Evolutionary conservation across 2,113 vertebrate species (phyloP).

Genomic region (Megaptera novaeangliae): DNA sequence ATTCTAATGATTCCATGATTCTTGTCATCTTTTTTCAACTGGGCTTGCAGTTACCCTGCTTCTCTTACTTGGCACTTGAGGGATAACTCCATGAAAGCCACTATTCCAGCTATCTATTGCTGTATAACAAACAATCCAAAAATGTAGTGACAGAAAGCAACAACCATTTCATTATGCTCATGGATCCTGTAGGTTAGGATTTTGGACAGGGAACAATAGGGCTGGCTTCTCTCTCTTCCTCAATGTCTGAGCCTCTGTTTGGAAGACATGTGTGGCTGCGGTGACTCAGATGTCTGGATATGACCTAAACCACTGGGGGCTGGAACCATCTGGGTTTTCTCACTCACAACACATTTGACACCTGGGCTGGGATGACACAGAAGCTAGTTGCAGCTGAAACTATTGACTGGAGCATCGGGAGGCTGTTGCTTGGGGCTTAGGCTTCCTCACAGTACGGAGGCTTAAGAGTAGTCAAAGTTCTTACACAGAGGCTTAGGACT

Average conservation of each 20-base stretch:
- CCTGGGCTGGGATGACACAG: neutral
- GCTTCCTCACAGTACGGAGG: neutral
- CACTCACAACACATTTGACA: neutral
- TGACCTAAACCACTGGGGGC: neutral
- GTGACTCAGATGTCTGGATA: neutral
- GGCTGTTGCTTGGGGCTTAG: neutral
- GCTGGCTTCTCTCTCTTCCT: neutral
- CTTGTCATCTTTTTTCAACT: neutral
- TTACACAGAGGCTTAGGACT: rapidly evolving
- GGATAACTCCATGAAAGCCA: neutral
- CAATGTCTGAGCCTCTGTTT: neutral
- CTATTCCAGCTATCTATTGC: neutral
- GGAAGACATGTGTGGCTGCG: neutral
- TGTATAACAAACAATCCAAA: neutral
- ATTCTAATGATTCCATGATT: neutral
- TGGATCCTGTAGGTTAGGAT: neutral
- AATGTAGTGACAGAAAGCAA: neutral
- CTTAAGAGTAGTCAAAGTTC: neutral
- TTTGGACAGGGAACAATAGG: neutral
- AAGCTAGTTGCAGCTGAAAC: neutral
- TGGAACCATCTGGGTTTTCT: neutral
- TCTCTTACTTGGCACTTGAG: neutral
- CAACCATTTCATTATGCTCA: neutral
- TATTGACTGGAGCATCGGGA: neutral
- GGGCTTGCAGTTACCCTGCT: neutral